Base-by-base conservation (phyloP, 2,888 invertebrate genomes). In the Aleiodes alternator region DNA sequence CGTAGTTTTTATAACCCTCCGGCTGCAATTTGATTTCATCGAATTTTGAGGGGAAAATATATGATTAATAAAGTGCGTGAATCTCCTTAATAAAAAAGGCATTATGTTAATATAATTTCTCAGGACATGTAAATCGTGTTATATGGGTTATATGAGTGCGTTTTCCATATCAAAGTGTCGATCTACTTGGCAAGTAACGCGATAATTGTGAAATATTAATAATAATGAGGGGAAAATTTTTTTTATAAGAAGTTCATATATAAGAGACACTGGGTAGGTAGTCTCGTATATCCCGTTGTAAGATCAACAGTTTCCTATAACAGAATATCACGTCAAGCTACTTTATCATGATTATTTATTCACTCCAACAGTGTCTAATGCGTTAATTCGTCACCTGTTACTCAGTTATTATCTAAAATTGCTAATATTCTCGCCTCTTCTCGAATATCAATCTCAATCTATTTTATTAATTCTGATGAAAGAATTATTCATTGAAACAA, bases 171-270 rank as follows among this genome's bases (percentile, higher is more conserved):
- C 31, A 51, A 57, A 23, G 56, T 43, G 50, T 69, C 59, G 48
- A 68, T 53, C 73, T 48, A 61, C 68, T n/a, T 76, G 56, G 77
- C 64, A 79, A 76, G 77, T 34, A 80, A 76, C 76, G 80, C 81
- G 81, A 84, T 84, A 85, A 84, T 86, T 86, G 84, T 82, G 84
- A 84, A 86, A 86, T 83, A 85, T 84, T 83, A 85, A 85, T 85
- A 84, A 84, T 83, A 84, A 85, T 80, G 82, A 84, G 83, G 82
- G 84, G 64, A 83, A 80, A 50, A 73, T 64, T n/a, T n/a, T n/a
- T n/a, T n/a, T 43, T 43, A 43, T 43, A 43, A 43, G 43, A 43
- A 43, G 11, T 43, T 43, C 71, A 59, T 64, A 16, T 29, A 23
- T 23, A 31, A 53, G 66, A 9, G 51, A 71, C 59, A n/a, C 55